These are phyloP conservation scores for Numida meleagris DNA, from an alignment of 2,113 vertebrate species.

Conservation along the genomic window DNA sequence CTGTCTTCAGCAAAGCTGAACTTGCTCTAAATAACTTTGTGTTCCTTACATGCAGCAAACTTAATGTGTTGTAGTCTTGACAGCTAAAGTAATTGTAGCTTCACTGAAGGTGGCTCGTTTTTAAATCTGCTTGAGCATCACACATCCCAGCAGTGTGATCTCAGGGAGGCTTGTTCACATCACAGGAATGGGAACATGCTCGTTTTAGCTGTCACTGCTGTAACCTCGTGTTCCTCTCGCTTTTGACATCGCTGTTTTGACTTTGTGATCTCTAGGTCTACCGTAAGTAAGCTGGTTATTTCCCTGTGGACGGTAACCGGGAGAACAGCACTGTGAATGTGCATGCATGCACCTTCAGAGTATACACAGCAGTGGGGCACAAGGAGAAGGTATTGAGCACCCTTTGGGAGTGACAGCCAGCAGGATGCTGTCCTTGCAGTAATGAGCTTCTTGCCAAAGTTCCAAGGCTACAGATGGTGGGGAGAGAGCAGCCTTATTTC, in stretches of 20 bases:
- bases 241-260: conserved; percentile 29
- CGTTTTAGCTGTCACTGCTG: not conserved
- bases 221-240: not conserved
- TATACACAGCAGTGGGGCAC: not conserved
- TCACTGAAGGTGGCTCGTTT: not conserved
- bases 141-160: not conserved
- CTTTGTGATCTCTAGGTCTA: not conserved
- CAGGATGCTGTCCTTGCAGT: not conserved
- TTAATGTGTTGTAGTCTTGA: not conserved
- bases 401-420: not conserved
- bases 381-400: not conserved
- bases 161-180: not conserved
- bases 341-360: not conserved
- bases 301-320: not conserved
- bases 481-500: not conserved
- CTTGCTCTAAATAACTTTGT: not conserved
- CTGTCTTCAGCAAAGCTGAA: not conserved
- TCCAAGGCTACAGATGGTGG: not conserved
- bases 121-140: not conserved
- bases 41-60: not conserved
- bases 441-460: not conserved
- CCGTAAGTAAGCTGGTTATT: not conserved
- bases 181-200: not conserved
- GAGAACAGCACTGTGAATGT: fast-evolving
- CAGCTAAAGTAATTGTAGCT: not conserved